These are phyloP conservation scores for Oreortyx pictus DNA, from an alignment of 2,797 vertebrate species.

Conservation along the genomic window DNA sequence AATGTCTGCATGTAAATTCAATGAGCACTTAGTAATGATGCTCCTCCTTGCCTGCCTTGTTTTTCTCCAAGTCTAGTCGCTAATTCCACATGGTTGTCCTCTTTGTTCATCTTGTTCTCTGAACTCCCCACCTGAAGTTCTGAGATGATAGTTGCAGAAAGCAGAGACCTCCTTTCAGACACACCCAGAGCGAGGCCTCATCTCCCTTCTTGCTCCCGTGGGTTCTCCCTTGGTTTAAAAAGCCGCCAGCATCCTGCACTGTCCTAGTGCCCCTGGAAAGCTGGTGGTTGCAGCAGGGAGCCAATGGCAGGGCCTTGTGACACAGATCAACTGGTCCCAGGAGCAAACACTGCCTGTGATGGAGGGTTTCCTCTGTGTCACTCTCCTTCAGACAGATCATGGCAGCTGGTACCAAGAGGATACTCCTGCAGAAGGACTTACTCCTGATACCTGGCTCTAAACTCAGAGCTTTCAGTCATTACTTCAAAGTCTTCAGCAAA, in stretches of 20 bases:
- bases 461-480: too few relatives aligned
- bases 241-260: background rate
- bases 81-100: conserved; percentile 53
- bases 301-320: accelerated
- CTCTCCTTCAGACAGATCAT: background rate
- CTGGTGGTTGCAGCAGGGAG: background rate
- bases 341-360: background rate
- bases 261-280: background rate
- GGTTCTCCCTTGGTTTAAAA: background rate
- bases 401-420: background rate
- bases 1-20: conserved; percentile 48
- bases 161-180: conserved; percentile 13
- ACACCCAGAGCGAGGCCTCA: conserved; percentile 8
- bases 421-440: background rate
- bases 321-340: background rate
- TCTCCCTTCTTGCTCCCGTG: background rate
- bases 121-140: conserved; percentile 36
- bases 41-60: conserved; percentile 25
- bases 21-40: conserved; percentile 35
- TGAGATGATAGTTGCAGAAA: conserved; percentile 36
- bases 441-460: background rate
- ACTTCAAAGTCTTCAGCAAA: background rate
- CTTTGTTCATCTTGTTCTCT: conserved; percentile 53
- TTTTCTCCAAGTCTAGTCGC: conserved; percentile 27
- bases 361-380: background rate